phyloP scores from a whole-genome alignment of 2,888 invertebrate genomes.

The Lumbricus terrestris region DNA sequence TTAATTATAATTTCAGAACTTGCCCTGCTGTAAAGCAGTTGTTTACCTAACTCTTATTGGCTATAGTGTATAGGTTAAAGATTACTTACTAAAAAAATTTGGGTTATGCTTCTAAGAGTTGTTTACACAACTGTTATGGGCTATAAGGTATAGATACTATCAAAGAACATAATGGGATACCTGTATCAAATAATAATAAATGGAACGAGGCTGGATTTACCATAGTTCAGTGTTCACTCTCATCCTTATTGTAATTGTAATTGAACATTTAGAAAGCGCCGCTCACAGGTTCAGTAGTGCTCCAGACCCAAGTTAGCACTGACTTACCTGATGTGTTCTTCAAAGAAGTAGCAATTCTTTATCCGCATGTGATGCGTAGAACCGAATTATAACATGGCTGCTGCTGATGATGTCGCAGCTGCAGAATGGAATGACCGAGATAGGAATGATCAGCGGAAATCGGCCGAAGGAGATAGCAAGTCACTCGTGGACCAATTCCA shows the following conservation, averaged over 20 bases:
- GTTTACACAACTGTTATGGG: too few species aligned
- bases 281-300: too few species aligned
- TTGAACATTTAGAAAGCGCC: too few species aligned
- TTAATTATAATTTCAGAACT: too few species aligned
- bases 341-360: neutral
- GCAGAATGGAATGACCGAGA: neutral
- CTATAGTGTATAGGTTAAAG: neutral
- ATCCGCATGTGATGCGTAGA: neutral
- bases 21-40: too few species aligned
- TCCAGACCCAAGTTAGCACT: neutral
- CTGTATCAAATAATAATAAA: neutral
- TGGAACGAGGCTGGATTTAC: neutral
- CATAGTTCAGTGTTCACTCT: too few species aligned
- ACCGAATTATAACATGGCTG: neutral
- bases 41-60: neutral
- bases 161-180: too few species aligned
- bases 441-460: neutral
- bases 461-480: neutral
- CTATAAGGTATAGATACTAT: too few species aligned
- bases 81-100: neutral
- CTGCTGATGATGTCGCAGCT: neutral
- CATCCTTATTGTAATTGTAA: too few species aligned
- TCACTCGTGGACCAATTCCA: constrained; percentile 7
- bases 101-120: too few species aligned
- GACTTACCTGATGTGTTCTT: neutral